Base-by-base conservation (phyloP, 2,797 vertebrate genomes). In the Megaceryle alcyon region DNA sequence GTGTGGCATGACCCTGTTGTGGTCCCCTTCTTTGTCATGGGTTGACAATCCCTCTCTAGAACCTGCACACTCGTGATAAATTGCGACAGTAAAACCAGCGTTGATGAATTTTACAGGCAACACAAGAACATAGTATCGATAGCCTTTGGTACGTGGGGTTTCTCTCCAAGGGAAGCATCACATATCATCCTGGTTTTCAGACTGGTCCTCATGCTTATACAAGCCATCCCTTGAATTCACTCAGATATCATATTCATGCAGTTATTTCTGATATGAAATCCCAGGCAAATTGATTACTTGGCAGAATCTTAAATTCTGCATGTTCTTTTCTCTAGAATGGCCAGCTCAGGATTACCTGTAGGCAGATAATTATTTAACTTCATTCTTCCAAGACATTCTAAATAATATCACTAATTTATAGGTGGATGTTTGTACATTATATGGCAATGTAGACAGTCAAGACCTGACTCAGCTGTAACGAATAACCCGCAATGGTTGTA, bases 401-500 rank as follows among this genome's bases (percentile, higher is more conserved):
- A 41, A 41, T 65, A 56, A 48, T 3, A 66, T 19, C 59, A 26
- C 12, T 54, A 5, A 69, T 75, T 65, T 61, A 2, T 22, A 8
- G 7, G 43, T 33, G 17, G 15, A 19, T 14, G 8, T 66, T n/a
- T 56, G 16, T 44, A 3, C 6, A 10, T 21, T 31, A 48, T 10
- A 7, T 23, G 49, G 44, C 57, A 53, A 2, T 0, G 2, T 12
- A 51, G 43, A 7, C 31, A 29, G n/a, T 14, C 19, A 35, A 29
- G 28, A 56, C 60, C 51, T 33, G 75, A 21, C 31, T 41, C 48
- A 6, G 10, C 26, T 23, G 19, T 28, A 12, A 14, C 14, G 26
- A 33, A 1, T 59, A 41, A 12, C 66, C 14, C 10, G 1, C 35
- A 29, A 1, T 4, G 29, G 12, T 61, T 17, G 14, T 28, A 0